A percentile compares a stretch with the other conserved stretches of the same genome.
Evolutionary conservation across 2,888 invertebrate species (phyloP).

Genomic region (Augochlorella aurata): DNA sequence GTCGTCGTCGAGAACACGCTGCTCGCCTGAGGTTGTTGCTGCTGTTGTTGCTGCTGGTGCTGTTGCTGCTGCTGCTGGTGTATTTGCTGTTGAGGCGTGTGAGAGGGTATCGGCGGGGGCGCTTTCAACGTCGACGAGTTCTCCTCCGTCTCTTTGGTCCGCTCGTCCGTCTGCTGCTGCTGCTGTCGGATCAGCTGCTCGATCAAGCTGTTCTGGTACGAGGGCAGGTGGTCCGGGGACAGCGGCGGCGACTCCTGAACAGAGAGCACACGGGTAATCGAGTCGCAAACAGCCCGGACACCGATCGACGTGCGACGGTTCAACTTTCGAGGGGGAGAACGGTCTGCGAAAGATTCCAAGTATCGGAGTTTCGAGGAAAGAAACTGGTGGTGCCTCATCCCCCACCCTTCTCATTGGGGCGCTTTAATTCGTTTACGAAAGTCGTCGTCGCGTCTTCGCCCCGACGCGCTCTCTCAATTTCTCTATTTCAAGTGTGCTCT

Average conservation of each 20-base stretch:
- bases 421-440: neutral
- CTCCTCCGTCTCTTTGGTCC: constrained; percentile 74
- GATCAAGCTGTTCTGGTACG: constrained; percentile 83
- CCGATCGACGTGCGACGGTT: neutral
- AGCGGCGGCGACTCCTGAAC: constrained; percentile 70
- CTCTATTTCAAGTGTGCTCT: neutral
- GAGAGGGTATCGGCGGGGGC: constrained; percentile 79
- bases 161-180: constrained; percentile 71
- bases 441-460: neutral
- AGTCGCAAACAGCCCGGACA: neutral
- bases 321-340: neutral
- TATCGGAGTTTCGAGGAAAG: neutral
- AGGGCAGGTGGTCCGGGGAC: constrained; percentile 77
- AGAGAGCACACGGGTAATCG: constrained; percentile 10
- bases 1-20: constrained; percentile 56
- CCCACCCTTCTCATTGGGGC: too few species aligned
- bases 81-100: constrained; percentile 65
- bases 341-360: neutral
- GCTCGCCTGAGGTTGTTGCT: constrained; percentile 11
- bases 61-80: constrained; percentile 36
- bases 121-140: constrained; percentile 66
- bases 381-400: neutral
- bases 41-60: constrained; percentile 23
- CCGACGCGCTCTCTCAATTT: neutral
- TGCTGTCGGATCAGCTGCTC: constrained; percentile 82